Evolutionary conservation across 1,140 invertebrate species (phyloP).

Genomic region (Gonatopus flavifemur): DNA sequence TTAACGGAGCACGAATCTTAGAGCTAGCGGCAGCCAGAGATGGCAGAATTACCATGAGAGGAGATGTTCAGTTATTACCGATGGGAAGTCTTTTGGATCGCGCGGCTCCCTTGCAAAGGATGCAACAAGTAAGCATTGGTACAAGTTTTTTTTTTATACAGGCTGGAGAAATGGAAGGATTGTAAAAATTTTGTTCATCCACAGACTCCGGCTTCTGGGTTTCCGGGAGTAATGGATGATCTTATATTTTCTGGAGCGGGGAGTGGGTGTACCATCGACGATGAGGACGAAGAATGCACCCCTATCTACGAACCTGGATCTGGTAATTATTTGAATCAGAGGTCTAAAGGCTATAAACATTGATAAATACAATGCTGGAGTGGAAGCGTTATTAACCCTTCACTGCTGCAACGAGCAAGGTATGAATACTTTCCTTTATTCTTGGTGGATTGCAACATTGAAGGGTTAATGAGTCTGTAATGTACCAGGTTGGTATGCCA

Average conservation of each 20-base stretch:
- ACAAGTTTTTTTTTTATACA: not conserved
- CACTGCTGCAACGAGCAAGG: too few species aligned
- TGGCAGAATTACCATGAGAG: constrained; percentile 69
- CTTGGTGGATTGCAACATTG: too few species aligned
- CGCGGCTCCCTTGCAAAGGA: constrained; percentile 72
- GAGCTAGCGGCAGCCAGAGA: constrained; percentile 84
- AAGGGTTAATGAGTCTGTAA: too few species aligned
- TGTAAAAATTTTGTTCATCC: constrained; percentile 24
- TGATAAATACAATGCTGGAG: too few species aligned
- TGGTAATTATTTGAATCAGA: constrained; percentile 55
- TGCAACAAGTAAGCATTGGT: constrained; percentile 75
- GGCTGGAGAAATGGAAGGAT: not conserved
- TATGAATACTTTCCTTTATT: too few species aligned
- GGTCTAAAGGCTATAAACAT: too few species aligned
- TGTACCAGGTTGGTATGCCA: too few species aligned
- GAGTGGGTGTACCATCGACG: constrained; percentile 82
- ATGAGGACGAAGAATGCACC: constrained; percentile 84
- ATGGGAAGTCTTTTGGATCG: constrained; percentile 73
- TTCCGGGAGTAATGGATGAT: constrained; percentile 78
- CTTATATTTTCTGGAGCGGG: constrained; percentile 87
- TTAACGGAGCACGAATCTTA: constrained; percentile 82
- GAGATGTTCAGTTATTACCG: constrained; percentile 69
- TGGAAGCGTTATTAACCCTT: too few species aligned
- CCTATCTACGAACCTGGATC: constrained; percentile 79
- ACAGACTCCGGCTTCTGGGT: constrained; percentile 82